phyloP scores from a whole-genome alignment of 2,888 invertebrate species.

The Drosophila paranaensis region DNA sequence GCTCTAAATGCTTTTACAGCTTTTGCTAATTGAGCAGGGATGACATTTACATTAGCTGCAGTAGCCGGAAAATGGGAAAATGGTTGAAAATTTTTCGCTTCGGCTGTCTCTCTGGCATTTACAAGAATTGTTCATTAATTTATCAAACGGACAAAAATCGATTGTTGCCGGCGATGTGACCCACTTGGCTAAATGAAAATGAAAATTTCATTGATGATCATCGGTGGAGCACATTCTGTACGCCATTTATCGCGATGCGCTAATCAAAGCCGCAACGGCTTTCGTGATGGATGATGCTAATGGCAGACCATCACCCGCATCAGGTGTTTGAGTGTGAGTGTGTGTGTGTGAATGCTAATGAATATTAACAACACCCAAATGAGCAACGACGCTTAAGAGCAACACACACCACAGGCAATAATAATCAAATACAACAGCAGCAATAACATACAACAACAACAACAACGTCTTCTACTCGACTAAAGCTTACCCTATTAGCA shows the following conservation, averaged over 20 bases:
- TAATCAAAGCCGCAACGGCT: constrained; percentile 57
- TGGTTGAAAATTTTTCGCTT: background rate
- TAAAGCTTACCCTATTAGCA: constrained; percentile 15
- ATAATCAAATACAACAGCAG: constrained; percentile 17
- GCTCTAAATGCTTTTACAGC: background rate
- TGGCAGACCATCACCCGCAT: constrained; percentile 42
- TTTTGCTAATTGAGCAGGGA: constrained; percentile 25
- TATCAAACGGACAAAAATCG: constrained; percentile 30
- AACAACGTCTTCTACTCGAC: background rate
- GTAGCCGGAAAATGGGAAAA: constrained; percentile 6
- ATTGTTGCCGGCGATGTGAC: constrained; percentile 32
- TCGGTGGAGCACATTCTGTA: constrained; percentile 3
- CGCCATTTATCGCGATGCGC: constrained; percentile 53
- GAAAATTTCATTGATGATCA: constrained; percentile 35
- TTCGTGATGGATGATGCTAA: constrained; percentile 68
- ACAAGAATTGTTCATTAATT: constrained; percentile 34
- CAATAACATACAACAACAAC: background rate
- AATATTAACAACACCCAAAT: constrained; percentile 63
- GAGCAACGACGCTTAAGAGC: constrained; percentile 53
- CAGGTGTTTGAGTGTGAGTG: constrained; percentile 46
- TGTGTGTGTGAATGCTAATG: constrained; percentile 54
- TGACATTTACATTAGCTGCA: constrained; percentile 51
- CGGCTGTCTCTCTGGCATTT: constrained; percentile 1
- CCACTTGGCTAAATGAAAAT: constrained; percentile 39
- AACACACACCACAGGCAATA: constrained; percentile 49